A percentile compares a stretch with the other conserved stretches of the same genome.
Conservation (phyloP, 2,797 vertebrate species). For the Chelon labrosus region DNA sequence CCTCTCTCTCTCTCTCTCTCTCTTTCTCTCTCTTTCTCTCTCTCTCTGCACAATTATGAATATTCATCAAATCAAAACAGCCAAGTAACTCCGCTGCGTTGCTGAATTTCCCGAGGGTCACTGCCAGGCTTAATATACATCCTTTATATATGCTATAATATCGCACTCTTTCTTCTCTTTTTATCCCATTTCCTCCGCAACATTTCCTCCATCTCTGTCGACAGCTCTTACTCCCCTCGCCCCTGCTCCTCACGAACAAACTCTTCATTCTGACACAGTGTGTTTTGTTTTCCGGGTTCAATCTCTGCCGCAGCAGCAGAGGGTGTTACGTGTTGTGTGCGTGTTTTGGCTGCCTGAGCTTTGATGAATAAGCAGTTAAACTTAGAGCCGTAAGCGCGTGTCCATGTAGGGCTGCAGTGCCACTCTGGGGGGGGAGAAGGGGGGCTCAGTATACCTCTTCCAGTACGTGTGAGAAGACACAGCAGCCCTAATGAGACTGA, state of each 20-base stretch:
- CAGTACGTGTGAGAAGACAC: slow-evolving; percentile 7
- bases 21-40: slow-evolving; percentile 2
- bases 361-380: slow-evolving; percentile 54
- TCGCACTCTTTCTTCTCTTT: slow-evolving; percentile 2
- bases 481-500: slow-evolving; percentile 5
- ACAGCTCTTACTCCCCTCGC: not conserved
- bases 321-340: not conserved
- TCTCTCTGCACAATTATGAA: slow-evolving; percentile 51
- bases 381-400: slow-evolving; percentile 33
- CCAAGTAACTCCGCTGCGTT: slow-evolving; percentile 44
- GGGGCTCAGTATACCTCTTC: not conserved
- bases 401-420: slow-evolving; percentile 67
- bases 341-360: slow-evolving; percentile 9
- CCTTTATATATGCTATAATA: slow-evolving; percentile 12
- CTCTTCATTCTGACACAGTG: not conserved
- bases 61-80: slow-evolving; percentile 69
- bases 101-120: slow-evolving; percentile 52
- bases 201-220: not conserved
- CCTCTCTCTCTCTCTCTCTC: not conserved
- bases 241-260: not conserved
- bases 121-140: slow-evolving; percentile 40
- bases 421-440: slow-evolving; percentile 45
- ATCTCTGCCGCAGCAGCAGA: slow-evolving; percentile 14
- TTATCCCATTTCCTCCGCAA: not conserved
- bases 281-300: slow-evolving; percentile 26